phyloP scores from a whole-genome alignment of 2,113 vertebrate genomes.

The Burhinus oedicnemus region DNA sequence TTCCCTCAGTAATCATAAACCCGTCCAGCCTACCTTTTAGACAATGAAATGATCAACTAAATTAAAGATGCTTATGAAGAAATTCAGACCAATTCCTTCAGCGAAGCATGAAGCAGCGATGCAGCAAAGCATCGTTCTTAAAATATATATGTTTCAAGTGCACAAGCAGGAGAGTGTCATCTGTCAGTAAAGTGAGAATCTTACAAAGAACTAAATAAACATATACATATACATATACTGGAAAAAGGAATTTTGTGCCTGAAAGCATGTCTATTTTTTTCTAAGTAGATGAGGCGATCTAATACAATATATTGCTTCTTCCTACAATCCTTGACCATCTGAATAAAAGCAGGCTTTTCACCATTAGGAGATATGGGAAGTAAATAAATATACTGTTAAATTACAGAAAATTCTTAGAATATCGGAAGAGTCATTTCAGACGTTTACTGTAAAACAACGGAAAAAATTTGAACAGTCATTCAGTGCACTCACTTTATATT shows the following conservation, averaged over 20 bases:
- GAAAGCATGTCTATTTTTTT: not conserved
- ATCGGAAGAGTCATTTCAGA: not conserved
- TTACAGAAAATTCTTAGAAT: not conserved
- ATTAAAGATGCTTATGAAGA: not conserved
- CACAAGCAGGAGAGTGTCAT: not conserved
- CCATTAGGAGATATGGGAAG: not conserved
- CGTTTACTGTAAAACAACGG: not conserved
- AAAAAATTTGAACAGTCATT: not conserved
- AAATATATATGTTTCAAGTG: not conserved
- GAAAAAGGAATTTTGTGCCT: not conserved
- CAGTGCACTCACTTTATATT: not conserved
- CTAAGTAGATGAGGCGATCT: rapidly evolving
- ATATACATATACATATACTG: not conserved
- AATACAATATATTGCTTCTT: not conserved
- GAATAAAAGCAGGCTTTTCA: not conserved
- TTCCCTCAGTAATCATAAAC: not conserved
- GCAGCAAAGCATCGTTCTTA: not conserved
- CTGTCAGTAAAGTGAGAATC: not conserved
- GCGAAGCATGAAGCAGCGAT: not conserved
- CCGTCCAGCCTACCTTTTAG: not conserved
- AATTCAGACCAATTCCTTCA: not conserved
- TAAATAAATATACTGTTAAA: not conserved
- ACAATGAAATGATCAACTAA: not conserved
- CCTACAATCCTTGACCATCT: not conserved
- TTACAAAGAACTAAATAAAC: not conserved